Percentiles rank a stretch among this genome's conserved stretches.
Conservation (phyloP, 2,797 vertebrate species). For the Limnodromus scolopaceus region DNA sequence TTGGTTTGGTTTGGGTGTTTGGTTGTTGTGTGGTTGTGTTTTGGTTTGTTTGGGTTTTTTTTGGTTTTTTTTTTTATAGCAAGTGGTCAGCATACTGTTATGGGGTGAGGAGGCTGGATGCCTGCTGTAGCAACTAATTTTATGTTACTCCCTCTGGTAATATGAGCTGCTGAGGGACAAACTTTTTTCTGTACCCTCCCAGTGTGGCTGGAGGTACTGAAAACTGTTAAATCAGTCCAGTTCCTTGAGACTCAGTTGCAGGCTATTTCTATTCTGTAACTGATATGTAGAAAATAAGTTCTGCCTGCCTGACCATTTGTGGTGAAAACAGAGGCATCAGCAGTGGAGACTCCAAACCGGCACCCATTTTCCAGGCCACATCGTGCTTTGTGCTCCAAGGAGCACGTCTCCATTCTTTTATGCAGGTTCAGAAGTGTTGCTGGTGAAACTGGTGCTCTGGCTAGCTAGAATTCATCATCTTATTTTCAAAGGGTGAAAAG, state of each 20-base stretch:
- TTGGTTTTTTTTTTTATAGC: not conserved
- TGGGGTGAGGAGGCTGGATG: not conserved
- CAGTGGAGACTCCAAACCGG: not conserved
- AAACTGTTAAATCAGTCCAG: not conserved
- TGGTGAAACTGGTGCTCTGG: not conserved
- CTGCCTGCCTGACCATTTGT: not conserved
- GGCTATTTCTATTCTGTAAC: not conserved
- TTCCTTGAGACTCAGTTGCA: not conserved
- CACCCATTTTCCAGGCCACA: not conserved
- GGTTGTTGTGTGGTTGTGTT: too few relatives aligned
- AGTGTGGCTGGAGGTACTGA: not conserved
- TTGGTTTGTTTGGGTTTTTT: too few relatives aligned
- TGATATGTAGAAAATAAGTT: not conserved
- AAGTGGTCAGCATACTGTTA: not conserved
- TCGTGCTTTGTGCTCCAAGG: not conserved
- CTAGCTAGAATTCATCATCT: not conserved
- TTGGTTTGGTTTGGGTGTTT: too few relatives aligned
- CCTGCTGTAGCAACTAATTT: not conserved
- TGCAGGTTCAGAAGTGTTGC: not conserved
- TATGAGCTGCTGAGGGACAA: not conserved
- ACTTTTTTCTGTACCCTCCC: not conserved
- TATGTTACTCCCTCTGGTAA: not conserved
- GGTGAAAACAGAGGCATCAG: not conserved
- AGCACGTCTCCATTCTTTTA: not conserved
- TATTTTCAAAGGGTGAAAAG: not conserved